Evolutionary conservation across 2,113 vertebrate genomes (phyloP), one percentile per base, ranked within the genome.

Genomic region (Eulacestoma nigropectus): DNA sequence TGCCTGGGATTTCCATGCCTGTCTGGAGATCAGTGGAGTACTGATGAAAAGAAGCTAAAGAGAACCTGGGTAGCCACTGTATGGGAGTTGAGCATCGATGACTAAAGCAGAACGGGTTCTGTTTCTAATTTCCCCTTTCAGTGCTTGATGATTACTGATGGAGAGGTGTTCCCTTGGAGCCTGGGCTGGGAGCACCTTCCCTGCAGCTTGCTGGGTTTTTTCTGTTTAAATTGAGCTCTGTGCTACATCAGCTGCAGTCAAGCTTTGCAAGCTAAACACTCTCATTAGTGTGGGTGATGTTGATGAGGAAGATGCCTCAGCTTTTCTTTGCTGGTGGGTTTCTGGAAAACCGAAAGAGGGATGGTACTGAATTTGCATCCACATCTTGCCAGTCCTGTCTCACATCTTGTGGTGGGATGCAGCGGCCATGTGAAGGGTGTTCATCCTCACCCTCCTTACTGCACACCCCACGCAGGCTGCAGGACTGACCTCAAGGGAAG

Each of bases 121-220:
- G 72, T 72, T 96, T 94, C 75, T 90, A 56, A 92, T 96, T 93
- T 93, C 37, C 35, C 76, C 55, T 60, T 91, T 90, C 67, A 65
- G 50, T 88, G 79, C 53, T 63, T 92, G 80, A 91, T 94, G 86
- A 72, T 94, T 78, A 81, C 76, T 79, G 79, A 92, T 53, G 67
- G 87, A 82, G 80, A 87, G 57, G 32, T 46, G 64, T 78, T 94
- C 81, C 64, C 68, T 59, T 37, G 83, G 83, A 81, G 79, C 75
- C 59, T 47, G 44, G 49, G 47, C 69, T 90, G 62, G 46, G 55
- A 90, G 69, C 65, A 89, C 87, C 90, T 92, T 90, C 47, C 42
- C 69, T 74, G 86, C 50, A 86, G 69, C 39, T 84, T 70, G 55
- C 60, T 90, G 67, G 50, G 41, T 1, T 29, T 81, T 30, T 83